These are phyloP conservation scores for Musca vetustissima DNA, from an alignment of 1,140 invertebrate genomes.

Conservation along the genomic window DNA sequence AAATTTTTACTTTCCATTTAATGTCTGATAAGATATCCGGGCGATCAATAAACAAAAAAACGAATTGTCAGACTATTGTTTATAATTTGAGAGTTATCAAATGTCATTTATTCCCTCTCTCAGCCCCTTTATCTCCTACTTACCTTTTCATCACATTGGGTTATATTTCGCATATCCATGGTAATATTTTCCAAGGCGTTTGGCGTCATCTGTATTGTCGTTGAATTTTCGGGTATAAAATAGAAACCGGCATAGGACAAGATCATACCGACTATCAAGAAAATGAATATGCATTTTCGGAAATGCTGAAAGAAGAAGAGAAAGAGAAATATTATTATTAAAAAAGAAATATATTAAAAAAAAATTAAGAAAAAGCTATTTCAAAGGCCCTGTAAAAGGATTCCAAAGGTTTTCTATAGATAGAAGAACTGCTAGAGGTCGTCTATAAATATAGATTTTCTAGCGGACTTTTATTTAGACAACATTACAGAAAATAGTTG, in stretches of 20 bases:
- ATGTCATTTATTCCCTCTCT: no score
- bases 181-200: slow-evolving; percentile 18
- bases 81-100: no score
- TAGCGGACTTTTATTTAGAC: no score
- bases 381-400: no score
- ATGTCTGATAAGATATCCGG: neutral
- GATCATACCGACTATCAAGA: slow-evolving; percentile 64
- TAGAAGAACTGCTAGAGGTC: no score
- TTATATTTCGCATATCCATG: neutral
- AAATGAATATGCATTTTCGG: slow-evolving; percentile 71
- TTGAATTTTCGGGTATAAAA: slow-evolving; percentile 61
- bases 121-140: no score
- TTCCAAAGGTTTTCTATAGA: no score
- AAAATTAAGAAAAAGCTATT: slow-evolving; percentile 10
- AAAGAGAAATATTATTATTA: neutral
- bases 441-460: no score
- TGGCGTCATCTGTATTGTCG: neutral
- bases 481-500: no score
- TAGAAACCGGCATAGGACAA: slow-evolving; percentile 66
- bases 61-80: no score
- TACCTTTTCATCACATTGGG: slow-evolving; percentile 16
- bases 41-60: no score
- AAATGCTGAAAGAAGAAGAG: slow-evolving; percentile 55
- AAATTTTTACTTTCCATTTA: no score
- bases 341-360: slow-evolving; percentile 26